Percentiles rank a stretch among this genome's conserved stretches.
phyloP scores from a whole-genome alignment of 2,113 vertebrate species.

The Tachuris rubrigastra region DNA sequence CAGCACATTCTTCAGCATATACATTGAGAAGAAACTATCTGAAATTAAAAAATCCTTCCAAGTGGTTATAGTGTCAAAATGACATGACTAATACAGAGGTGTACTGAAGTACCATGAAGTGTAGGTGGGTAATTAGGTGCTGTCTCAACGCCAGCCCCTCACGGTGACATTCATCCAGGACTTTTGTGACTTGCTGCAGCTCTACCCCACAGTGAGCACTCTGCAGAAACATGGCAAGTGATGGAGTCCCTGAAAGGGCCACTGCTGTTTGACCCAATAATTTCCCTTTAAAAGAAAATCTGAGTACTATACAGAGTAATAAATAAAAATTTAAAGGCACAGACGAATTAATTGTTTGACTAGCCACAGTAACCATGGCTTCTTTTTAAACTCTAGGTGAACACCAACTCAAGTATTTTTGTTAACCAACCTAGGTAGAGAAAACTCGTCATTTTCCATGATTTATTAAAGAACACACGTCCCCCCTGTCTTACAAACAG shows the following conservation, averaged over 20 bases:
- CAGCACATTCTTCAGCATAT: background rate
- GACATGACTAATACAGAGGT: background rate
- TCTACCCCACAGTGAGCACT: accelerated
- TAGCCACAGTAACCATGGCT: background rate
- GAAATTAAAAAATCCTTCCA: background rate
- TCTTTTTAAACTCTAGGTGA: background rate
- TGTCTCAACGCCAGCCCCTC: background rate
- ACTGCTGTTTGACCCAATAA: background rate
- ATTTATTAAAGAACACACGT: constrained; percentile 16
- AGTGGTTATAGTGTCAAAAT: background rate
- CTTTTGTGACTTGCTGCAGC: background rate
- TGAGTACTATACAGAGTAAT: background rate
- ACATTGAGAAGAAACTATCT: background rate
- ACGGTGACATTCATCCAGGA: background rate
- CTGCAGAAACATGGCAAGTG: background rate
- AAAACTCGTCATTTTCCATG: constrained; percentile 37
- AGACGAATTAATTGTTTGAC: background rate
- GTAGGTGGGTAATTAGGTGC: background rate
- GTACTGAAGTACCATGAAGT: background rate
- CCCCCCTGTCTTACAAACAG: background rate
- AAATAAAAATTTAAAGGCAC: background rate
- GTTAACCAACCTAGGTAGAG: constrained; percentile 4
- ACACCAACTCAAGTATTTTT: background rate
- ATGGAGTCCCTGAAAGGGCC: background rate
- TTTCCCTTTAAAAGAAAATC: background rate